Evolutionary conservation across 2,797 vertebrate species (phyloP), one percentile per base, ranked within the genome.

Genomic region (Leuciscus waleckii): DNA sequence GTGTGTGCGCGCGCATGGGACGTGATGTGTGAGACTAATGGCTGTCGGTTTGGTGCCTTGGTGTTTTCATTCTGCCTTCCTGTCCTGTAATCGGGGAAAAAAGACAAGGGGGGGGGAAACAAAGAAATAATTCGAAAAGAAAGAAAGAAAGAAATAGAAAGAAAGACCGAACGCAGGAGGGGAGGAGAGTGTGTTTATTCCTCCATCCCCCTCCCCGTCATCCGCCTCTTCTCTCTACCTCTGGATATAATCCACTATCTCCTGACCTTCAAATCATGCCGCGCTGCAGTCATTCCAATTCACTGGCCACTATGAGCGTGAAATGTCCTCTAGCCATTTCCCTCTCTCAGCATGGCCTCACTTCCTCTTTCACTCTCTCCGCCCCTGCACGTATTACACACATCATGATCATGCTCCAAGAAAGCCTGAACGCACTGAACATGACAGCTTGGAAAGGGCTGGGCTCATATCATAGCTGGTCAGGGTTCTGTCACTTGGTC

Each of bases 271-370:
- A 95, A 94, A 95, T 95, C 94, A 94, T 93, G 94, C 94, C 93
- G 93, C 80, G 92, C 93, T 92, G 93, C 93, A 94, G 94, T 95
- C 94, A 93, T 95, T 96, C 94, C 93, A 95, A 95, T 95, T 94
- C 94, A 94, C 92, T 87, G 92, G 92, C 92, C 93, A 92, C 93
- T 94, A 95, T 94, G 94, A 95, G 93, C 91, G 93, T 93, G 94
- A 95, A 95, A 95, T 95, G 95, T 94, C 95, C 95, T 95, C 94
- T 93, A 94, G 94, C 93, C 92, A 94, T 96, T 95, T 95, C 94
- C 94, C 93, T 94, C 92, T 93, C 93, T 91, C 94, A 93, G 94
- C 94, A 91, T 94, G 94, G 93, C 79, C 92, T 89, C 86, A 90
- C 88, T 92, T 93, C 94, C 94, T 92, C 93, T 87, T 87, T 93